Conservation (phyloP, 2,113 vertebrate species). For the Pedionomus torquatus region DNA sequence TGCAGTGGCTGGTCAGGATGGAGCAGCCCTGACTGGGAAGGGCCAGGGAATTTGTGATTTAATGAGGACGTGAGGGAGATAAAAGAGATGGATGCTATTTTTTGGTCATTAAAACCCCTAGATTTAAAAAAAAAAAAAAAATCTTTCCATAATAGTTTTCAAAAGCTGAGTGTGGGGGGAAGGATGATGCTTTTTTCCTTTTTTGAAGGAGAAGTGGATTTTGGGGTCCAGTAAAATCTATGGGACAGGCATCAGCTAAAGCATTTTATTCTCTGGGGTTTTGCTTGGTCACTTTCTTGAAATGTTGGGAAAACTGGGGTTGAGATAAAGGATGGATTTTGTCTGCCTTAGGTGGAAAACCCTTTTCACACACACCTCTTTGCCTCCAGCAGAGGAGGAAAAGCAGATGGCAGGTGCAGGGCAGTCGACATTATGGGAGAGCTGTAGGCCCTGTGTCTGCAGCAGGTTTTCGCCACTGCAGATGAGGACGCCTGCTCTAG, state of each 20-base stretch:
- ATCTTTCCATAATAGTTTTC: not conserved
- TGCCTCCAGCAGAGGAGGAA: not conserved
- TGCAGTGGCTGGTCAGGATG: not conserved
- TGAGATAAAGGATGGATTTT: not conserved
- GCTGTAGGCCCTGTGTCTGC: not conserved
- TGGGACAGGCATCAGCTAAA: not conserved
- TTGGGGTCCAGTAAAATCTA: not conserved
- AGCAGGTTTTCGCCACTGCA: not conserved
- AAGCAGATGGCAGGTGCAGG: not conserved
- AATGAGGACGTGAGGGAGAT: not conserved
- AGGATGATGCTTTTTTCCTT: not conserved
- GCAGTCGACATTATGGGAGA: not conserved
- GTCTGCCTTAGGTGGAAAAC: not conserved
- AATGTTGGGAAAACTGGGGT: not conserved
- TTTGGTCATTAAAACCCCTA: not conserved
- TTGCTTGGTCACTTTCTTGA: not conserved
- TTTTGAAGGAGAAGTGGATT: not conserved
- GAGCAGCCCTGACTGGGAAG: not conserved
- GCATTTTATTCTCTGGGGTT: not conserved
- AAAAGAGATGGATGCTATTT: not conserved
- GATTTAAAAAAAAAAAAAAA: not conserved
- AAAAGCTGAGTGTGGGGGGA: not conserved
- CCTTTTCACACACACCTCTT: not conserved
- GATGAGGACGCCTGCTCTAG: not conserved
- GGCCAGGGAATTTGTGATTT: not conserved